Evolutionary conservation across 2,888 invertebrate genomes (phyloP).

Genomic region (Ariolimax columbianus): DNA sequence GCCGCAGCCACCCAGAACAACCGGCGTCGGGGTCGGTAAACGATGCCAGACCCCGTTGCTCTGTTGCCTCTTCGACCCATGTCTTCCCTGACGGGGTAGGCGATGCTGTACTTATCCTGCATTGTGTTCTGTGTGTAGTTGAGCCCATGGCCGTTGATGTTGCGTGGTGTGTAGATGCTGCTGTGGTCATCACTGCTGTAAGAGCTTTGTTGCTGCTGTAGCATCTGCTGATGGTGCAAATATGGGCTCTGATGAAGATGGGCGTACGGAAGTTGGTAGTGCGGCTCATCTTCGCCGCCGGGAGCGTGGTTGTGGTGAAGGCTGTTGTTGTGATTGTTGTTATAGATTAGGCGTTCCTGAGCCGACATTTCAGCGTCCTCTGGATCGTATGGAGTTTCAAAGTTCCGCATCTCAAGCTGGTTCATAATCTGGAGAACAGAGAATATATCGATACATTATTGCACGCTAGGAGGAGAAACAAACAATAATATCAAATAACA

Average conservation of each 20-base stretch:
- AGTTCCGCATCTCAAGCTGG: slow-evolving; percentile 54
- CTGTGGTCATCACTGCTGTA: slow-evolving; percentile 40
- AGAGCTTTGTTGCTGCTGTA: slow-evolving; percentile 45
- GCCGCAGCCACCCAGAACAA: slow-evolving; percentile 51
- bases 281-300: slow-evolving; percentile 39
- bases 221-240: slow-evolving; percentile 44
- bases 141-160: slow-evolving; percentile 31
- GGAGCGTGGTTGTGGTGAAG: slow-evolving; percentile 30
- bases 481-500: too few species aligned
- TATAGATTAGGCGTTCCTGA: slow-evolving; percentile 53
- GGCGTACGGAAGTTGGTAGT: slow-evolving; percentile 51
- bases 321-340: slow-evolving; percentile 47
- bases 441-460: too few species aligned
- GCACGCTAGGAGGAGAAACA: too few species aligned
- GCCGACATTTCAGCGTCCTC: slow-evolving; percentile 53
- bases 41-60: slow-evolving; percentile 50
- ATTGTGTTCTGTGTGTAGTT: slow-evolving; percentile 23
- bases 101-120: slow-evolving; percentile 48
- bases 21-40: slow-evolving; percentile 44
- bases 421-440: slow-evolving; percentile 53
- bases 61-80: slow-evolving; percentile 35
- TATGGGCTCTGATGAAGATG: slow-evolving; percentile 48
- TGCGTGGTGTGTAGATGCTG: slow-evolving; percentile 40
- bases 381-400: slow-evolving; percentile 45
- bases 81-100: slow-evolving; percentile 46